These are phyloP conservation scores for Asbolus verrucosus DNA, from an alignment of 1,140 invertebrate species.

Conservation along the genomic window DNA sequence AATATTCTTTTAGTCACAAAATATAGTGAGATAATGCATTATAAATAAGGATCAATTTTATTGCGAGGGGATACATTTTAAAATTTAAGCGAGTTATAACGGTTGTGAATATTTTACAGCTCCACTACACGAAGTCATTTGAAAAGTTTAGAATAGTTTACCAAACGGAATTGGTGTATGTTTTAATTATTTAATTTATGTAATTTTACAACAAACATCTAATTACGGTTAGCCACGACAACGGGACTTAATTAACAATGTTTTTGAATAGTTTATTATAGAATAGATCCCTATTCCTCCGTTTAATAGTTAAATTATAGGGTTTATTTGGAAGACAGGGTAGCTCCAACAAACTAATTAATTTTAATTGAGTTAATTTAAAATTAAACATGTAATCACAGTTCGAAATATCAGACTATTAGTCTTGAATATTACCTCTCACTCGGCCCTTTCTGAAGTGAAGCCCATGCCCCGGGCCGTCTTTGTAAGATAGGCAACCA, in stretches of 20 bases:
- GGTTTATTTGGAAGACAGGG: constrained; percentile 13
- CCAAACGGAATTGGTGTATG: too few relatives aligned
- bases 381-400: constrained; percentile 38
- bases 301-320: constrained; percentile 20
- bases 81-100: too few relatives aligned
- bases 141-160: too few relatives aligned
- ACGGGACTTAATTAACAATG: constrained; percentile 7
- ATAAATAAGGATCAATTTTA: too few relatives aligned
- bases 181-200: too few relatives aligned
- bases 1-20: too few relatives aligned
- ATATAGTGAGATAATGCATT: too few relatives aligned
- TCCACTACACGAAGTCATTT: too few relatives aligned
- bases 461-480: neutral
- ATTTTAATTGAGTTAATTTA: constrained; percentile 36
- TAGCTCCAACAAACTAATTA: constrained; percentile 17
- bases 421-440: constrained; percentile 33
- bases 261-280: constrained; percentile 12
- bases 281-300: neutral
- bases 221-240: neutral
- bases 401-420: constrained; percentile 31
- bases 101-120: too few relatives aligned
- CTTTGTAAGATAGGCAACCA: constrained; percentile 36
- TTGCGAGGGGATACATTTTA: too few relatives aligned
- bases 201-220: constrained; percentile 5
- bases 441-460: constrained; percentile 13